Evolutionary conservation across 1,140 invertebrate genomes (phyloP).

Genomic region (Magallana ariakensis): DNA sequence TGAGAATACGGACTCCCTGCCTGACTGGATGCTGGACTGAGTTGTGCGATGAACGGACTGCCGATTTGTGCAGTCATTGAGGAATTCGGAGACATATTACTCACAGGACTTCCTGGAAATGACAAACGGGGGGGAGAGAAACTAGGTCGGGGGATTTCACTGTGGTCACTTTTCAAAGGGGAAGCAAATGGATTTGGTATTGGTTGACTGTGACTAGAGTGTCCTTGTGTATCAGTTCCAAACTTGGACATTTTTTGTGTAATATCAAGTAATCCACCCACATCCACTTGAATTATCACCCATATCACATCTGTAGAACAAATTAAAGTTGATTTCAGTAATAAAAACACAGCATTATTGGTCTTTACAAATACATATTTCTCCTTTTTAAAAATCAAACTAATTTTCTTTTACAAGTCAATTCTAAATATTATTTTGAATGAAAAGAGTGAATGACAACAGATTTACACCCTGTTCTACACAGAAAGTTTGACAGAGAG

Average conservation of each 20-base stretch:
- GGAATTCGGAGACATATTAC: constrained; percentile 61
- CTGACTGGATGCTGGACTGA: constrained; percentile 53
- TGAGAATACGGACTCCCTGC: constrained; percentile 40
- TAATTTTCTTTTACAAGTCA: too few relatives aligned
- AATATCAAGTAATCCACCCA: constrained; percentile 85
- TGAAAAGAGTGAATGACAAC: too few relatives aligned
- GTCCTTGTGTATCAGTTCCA: constrained; percentile 68
- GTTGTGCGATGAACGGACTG: constrained; percentile 58
- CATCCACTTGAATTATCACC: constrained; percentile 85
- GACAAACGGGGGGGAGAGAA: constrained; percentile 58
- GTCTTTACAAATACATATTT: too few relatives aligned
- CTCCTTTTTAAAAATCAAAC: too few relatives aligned
- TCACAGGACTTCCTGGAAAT: constrained; percentile 57
- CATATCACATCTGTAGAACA: constrained; percentile 84
- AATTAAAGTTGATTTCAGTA: background rate
- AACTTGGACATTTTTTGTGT: constrained; percentile 85
- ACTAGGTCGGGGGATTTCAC: constrained; percentile 50
- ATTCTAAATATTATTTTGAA: too few relatives aligned
- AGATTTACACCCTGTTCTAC: too few relatives aligned
- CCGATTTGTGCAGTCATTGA: constrained; percentile 61
- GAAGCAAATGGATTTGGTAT: constrained; percentile 72
- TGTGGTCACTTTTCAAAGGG: constrained; percentile 59
- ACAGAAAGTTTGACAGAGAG: too few relatives aligned
- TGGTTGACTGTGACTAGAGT: constrained; percentile 52
- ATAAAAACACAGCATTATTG: too few relatives aligned